Evolutionary conservation across 1,140 invertebrate species (phyloP).

Genomic region (Cherax quadricarinatus): DNA sequence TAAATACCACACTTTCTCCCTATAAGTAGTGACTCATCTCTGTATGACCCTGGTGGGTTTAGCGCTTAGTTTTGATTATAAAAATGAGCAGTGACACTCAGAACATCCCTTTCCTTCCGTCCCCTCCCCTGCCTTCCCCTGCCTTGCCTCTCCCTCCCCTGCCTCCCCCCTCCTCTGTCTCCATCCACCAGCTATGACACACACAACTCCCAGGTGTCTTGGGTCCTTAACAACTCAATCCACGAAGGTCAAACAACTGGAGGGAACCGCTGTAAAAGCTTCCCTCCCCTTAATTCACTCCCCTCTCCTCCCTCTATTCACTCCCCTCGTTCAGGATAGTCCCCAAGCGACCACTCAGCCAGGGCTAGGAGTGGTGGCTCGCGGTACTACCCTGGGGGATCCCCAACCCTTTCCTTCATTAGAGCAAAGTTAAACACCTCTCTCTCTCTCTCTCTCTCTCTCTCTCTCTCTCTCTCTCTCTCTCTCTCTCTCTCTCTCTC

Average conservation of each 20-base stretch:
- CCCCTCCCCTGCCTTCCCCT: not conserved
- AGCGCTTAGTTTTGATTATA: too few species aligned
- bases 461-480: not conserved
- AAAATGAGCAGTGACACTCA: too few species aligned
- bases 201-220: not conserved
- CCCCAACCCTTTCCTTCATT: not conserved
- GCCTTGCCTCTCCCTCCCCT: not conserved
- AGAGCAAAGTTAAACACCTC: not conserved
- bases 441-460: not conserved
- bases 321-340: not conserved
- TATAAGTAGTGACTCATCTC: too few species aligned
- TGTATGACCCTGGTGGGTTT: too few species aligned
- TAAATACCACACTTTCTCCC: too few species aligned
- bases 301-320: not conserved
- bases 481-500: not conserved
- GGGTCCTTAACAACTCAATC: conserved; percentile 3
- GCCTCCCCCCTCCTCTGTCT: not conserved
- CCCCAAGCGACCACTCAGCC: not conserved
- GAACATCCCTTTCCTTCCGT: not conserved
- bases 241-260: not conserved
- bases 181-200: not conserved
- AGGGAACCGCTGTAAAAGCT: not conserved
- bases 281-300: not conserved
- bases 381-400: not conserved
- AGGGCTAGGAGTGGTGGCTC: too few species aligned